Percentiles rank a stretch among this genome's conserved stretches.
Conservation (phyloP, 1,140 invertebrate genomes). For the Drosophila sulfurigaster region DNA sequence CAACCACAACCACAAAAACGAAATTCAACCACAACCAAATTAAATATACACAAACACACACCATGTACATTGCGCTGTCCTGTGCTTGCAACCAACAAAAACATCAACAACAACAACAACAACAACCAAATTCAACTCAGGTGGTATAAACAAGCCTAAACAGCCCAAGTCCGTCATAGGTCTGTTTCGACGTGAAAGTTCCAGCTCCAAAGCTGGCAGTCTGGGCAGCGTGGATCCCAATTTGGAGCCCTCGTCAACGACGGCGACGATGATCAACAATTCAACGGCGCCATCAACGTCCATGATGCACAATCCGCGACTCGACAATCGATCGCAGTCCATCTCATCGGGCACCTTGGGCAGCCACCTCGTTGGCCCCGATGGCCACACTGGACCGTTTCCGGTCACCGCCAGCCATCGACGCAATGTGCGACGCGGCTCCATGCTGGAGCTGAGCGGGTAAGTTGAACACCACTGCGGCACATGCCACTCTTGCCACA, state of each 20-base stretch:
- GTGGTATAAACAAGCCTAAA: conserved; percentile 90
- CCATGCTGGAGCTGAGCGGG: conserved; percentile 89
- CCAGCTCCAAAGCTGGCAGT: conserved; percentile 86
- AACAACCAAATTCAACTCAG: conserved; percentile 77
- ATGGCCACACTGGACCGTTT: conserved; percentile 78
- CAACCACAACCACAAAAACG: conserved; percentile 31
- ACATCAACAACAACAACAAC: conserved; percentile 38
- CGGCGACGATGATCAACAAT: conserved; percentile 31
- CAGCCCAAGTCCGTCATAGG: conserved; percentile 90
- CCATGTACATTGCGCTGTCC: conserved; percentile 18
- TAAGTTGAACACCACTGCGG: conserved; percentile 84
- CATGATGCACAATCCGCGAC: conserved; percentile 68
- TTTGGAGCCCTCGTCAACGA: conserved; percentile 48
- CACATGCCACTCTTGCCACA: conserved; percentile 30
- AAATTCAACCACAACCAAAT: conserved; percentile 15
- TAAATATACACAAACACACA: conserved; percentile 17
- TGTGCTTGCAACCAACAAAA: conserved; percentile 24
- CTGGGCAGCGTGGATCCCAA: conserved; percentile 68
- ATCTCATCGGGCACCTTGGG: conserved; percentile 66
- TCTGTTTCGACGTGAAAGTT: conserved; percentile 89
- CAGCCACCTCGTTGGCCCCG: conserved; percentile 56
- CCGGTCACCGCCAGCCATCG: conserved; percentile 86
- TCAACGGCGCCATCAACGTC: conserved; percentile 58
- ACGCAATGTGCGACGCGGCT: conserved; percentile 88
- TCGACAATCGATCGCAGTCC: conserved; percentile 84